A percentile compares a stretch with the other conserved stretches of the same genome.
phyloP scores from a whole-genome alignment of 2,888 invertebrate genomes.

The Rhyacophila evoluta region DNA sequence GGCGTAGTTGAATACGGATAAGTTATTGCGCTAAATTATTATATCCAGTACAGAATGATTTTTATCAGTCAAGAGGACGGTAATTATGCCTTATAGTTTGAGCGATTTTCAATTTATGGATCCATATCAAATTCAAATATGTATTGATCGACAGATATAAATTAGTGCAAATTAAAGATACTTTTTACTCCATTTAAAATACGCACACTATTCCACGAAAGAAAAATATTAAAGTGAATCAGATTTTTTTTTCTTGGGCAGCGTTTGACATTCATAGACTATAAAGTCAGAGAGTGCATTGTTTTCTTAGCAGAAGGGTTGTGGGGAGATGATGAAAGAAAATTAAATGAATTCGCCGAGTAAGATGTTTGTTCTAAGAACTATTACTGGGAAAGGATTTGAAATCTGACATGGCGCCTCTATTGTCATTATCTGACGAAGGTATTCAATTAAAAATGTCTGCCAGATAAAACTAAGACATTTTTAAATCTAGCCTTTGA shows the following conservation, averaged over 20 bases:
- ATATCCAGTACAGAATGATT: no score
- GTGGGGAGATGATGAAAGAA: constrained; percentile 10
- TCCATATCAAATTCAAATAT: no score
- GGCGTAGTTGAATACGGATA: no score
- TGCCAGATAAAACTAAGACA: not conserved
- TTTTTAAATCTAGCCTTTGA: not conserved
- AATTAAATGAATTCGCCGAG: constrained; percentile 29
- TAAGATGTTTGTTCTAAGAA: constrained; percentile 16
- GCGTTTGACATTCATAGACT: not conserved
- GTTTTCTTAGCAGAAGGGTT: not conserved
- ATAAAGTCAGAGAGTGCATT: not conserved
- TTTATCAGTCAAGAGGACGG: no score
- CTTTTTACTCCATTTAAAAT: no score
- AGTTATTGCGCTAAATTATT: no score
- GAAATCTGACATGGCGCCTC: not conserved
- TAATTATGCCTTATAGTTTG: no score
- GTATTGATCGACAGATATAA: no score
- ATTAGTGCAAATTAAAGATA: no score
- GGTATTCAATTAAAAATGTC: not conserved
- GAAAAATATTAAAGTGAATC: not conserved
- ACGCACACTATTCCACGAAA: no score
- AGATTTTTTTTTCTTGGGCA: no score
- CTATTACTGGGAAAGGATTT: constrained; percentile 2
- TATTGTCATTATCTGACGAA: constrained; percentile 5
- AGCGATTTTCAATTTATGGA: no score